A percentile compares a stretch with the other conserved stretches of the same genome.
Conservation (phyloP, 2,888 invertebrate species). For the Zaprionus obscuricornis region DNA sequence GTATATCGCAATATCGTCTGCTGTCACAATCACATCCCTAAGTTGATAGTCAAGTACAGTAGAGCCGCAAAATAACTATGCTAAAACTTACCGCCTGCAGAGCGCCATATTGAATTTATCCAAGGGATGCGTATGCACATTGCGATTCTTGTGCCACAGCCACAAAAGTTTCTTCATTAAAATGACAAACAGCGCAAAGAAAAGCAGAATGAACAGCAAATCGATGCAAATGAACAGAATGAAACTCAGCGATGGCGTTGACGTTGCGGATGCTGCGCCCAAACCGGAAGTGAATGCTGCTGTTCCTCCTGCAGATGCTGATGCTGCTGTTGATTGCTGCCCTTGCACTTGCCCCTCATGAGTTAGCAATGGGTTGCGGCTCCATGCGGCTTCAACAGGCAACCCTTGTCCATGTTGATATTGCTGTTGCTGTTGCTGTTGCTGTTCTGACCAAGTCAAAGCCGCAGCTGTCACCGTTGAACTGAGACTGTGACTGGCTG, state of each 20-base stretch:
- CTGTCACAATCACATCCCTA: too few species aligned
- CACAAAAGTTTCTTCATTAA: slow-evolving; percentile 87
- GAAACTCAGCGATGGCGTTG: slow-evolving; percentile 74
- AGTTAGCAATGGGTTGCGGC: slow-evolving; percentile 23
- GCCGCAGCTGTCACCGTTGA: slow-evolving; percentile 52
- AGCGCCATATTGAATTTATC: slow-evolving; percentile 86
- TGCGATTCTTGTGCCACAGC: slow-evolving; percentile 85
- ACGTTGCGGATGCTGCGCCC: slow-evolving; percentile 28
- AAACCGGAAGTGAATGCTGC: slow-evolving; percentile 62
- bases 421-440: slow-evolving; percentile 25
- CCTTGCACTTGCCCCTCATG: too few species aligned
- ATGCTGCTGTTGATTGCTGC: too few species aligned
- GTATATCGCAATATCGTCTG: too few species aligned
- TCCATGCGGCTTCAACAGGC: slow-evolving; percentile 32
- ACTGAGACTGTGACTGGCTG: slow-evolving; percentile 27
- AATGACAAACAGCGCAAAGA: slow-evolving; percentile 88
- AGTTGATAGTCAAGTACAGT: too few species aligned
- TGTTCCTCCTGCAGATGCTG: slow-evolving; percentile 38
- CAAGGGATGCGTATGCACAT: slow-evolving; percentile 81
- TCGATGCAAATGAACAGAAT: slow-evolving; percentile 85
- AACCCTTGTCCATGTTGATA: too few species aligned
- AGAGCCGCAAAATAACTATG: neutral
- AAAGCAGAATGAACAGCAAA: slow-evolving; percentile 87
- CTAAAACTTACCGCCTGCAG: slow-evolving; percentile 83
- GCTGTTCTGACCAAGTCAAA: slow-evolving; percentile 53